Base-by-base conservation (phyloP, 2,113 vertebrate genomes). In the Otolemur garnettii region DNA sequence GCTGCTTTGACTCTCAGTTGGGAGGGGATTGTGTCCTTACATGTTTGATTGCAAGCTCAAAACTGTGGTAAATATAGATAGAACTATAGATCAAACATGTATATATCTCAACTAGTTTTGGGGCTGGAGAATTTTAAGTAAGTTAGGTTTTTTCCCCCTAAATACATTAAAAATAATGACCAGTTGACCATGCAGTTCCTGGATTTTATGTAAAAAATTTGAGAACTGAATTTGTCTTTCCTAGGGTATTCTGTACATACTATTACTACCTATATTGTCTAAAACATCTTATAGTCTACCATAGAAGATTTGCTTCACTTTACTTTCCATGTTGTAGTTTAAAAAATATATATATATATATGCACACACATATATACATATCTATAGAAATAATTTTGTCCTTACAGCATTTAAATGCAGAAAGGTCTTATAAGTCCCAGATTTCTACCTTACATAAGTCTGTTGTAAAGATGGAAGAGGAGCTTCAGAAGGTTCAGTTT, bases 401-500 rank as follows among this genome's bases (percentile, higher is more conserved):
- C n/a, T 94, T 96, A 60, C 91, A 98, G 96, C 96, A 97, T 97
- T 97, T 98, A 95, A 95, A 97, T 96, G 97, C 98, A 72, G 98
- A 99, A 98, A 97, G 98, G 89, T 98, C 97, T 92, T 98, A 96
- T n/a, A 98, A 97, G 71, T 97, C 96, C 96, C 98, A 98, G 96
- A 96, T 98, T 92, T 97, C 96, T 96, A 98, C 97, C 33, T 98
- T 98, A 93, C 98, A 97, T 55, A 98, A 98, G 38, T 98, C 97
- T 84, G 75, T 98, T 92, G 92, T 98, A 95, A 98, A 98, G 97
- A 98, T 98, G 96, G 98, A 99, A 90, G 96, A 98, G 81, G 98
- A 98, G 38, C 98, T 99, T 91, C 96, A 98, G 45, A 98, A 98
- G 78, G 90, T 97, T 21, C 97, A 97, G 83, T 87, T 79, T 87